Evolutionary conservation across 2,113 vertebrate species (phyloP).

Genomic region (Pedetes capensis): DNA sequence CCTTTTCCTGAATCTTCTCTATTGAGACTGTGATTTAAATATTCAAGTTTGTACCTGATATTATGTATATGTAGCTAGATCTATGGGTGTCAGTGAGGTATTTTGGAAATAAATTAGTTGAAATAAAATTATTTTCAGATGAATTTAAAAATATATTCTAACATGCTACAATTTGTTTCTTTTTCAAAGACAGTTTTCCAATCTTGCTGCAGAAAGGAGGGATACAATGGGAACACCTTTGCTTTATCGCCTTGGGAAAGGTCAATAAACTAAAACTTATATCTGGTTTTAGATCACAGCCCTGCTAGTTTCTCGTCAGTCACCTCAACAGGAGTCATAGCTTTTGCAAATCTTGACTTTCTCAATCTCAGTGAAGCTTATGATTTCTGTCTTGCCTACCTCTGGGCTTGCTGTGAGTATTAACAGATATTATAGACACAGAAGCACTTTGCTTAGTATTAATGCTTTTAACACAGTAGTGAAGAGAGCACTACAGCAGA

Average conservation of each 20-base stretch:
- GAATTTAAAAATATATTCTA: neutral
- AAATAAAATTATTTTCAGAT: neutral
- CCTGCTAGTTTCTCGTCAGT: neutral
- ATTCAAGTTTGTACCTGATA: neutral
- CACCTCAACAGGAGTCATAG: neutral
- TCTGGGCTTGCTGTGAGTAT: neutral
- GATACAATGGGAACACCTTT: neutral
- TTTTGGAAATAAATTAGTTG: neutral
- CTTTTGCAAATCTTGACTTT: neutral
- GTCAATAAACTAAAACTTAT: neutral
- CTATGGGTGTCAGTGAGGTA: neutral
- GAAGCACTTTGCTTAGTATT: neutral
- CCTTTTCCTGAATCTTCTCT: neutral
- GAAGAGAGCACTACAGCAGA: neutral
- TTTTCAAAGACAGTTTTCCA: neutral
- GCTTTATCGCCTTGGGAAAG: neutral
- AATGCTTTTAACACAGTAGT: conserved; percentile 31
- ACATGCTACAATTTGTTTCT: neutral
- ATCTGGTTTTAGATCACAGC: neutral
- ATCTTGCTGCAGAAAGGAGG: neutral
- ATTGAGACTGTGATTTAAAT: neutral
- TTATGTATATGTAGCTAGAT: neutral
- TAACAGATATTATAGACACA: neutral
- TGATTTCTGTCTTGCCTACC: neutral
- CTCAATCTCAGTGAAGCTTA: neutral